These are phyloP conservation scores for Oxytorus armatus DNA, from an alignment of 2,888 invertebrate genomes.

Conservation along the genomic window DNA sequence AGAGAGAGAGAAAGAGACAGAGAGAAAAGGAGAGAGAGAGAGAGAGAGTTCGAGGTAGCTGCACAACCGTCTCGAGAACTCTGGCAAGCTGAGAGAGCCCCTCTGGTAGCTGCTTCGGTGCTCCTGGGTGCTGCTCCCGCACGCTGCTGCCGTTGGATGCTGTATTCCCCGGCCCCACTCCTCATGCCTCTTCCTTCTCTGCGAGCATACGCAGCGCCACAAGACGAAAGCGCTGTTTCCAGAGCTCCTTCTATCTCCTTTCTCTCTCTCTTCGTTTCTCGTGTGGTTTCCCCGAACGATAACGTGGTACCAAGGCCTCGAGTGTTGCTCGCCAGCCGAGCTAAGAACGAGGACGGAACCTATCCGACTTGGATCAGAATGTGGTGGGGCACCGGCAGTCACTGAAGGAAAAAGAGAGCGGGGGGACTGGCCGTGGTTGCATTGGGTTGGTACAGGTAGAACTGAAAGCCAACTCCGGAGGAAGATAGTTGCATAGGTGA, in stretches of 20 bases:
- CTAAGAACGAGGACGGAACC: constrained; percentile 66
- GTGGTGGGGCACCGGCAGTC: constrained; percentile 64
- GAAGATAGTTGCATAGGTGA: constrained; percentile 10
- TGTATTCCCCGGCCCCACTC: constrained; percentile 73
- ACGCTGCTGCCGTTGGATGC: constrained; percentile 83
- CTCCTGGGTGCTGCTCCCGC: constrained; percentile 79
- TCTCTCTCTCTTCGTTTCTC: constrained; percentile 40
- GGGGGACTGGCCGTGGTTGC: constrained; percentile 73
- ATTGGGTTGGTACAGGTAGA: constrained; percentile 71
- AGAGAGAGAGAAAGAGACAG: constrained; percentile 33
- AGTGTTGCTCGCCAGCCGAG: constrained; percentile 74
- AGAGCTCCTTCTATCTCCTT: constrained; percentile 48
- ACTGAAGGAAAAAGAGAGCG: constrained; percentile 72
- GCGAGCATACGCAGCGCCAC: constrained; percentile 60
- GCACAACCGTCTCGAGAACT: constrained; percentile 82
- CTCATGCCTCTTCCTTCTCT: constrained; percentile 42
- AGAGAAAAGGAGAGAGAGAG: no score
- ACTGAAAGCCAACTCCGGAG: constrained; percentile 38
- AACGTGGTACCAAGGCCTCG: constrained; percentile 63
- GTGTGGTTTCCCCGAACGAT: constrained; percentile 45
- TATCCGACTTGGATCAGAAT: constrained; percentile 56
- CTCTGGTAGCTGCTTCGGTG: constrained; percentile 79
- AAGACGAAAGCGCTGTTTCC: constrained; percentile 47
- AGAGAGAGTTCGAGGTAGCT: constrained; percentile 67
- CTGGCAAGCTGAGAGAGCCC: constrained; percentile 83